These are phyloP conservation scores for Mystacornis crossleyi DNA, from an alignment of 2,113 vertebrate species.

Conservation along the genomic window DNA sequence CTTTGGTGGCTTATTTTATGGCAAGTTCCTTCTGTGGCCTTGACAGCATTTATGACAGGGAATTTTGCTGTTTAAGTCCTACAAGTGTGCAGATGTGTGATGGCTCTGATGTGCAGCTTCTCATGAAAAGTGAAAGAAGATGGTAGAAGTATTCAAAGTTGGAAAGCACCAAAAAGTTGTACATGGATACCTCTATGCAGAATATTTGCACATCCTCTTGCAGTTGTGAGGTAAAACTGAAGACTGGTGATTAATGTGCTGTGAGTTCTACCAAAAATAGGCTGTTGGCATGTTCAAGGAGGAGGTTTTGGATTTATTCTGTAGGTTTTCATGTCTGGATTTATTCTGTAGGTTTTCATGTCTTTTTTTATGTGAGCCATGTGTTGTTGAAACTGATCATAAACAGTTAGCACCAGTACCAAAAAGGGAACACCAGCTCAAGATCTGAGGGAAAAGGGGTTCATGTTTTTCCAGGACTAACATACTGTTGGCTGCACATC, in stretches of 20 bases:
- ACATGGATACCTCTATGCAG: background rate
- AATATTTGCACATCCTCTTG: background rate
- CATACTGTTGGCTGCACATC: background rate
- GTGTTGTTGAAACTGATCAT: background rate
- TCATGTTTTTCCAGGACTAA: background rate
- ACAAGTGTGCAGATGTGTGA: background rate
- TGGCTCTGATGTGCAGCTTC: background rate
- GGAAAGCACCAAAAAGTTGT: background rate
- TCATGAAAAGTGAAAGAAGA: background rate
- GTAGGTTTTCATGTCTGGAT: background rate
- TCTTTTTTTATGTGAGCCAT: background rate
- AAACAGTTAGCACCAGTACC: background rate
- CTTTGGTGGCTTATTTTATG: background rate
- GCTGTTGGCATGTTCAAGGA: background rate
- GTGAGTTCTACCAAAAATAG: background rate
- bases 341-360: background rate
- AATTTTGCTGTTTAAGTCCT: background rate
- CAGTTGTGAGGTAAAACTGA: background rate
- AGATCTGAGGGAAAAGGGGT: background rate
- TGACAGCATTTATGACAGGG: background rate
- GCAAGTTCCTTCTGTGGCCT: background rate
- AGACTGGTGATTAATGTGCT: background rate
- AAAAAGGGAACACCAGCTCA: background rate
- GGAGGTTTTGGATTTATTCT: background rate
- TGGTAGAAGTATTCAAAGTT: background rate